Conservation (phyloP, 2,888 invertebrate genomes). For the Metacarcinus magister region DNA sequence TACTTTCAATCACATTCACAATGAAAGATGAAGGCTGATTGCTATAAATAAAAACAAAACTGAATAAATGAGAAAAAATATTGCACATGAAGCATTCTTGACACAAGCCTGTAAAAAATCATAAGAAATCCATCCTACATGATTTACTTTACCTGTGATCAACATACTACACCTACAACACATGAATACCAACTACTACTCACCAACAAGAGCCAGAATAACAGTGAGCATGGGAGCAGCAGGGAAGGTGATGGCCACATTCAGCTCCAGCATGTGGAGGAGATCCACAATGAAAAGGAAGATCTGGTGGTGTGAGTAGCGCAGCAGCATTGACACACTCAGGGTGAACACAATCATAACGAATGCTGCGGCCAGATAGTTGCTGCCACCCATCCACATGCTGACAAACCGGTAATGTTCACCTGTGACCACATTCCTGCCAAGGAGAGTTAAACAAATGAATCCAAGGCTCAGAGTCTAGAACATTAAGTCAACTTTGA, state of each 20-base stretch:
- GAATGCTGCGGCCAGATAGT: conserved; percentile 97
- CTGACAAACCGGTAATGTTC: conserved; percentile 99
- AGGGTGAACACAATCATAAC: conserved; percentile 97
- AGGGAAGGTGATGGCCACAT: conserved; percentile 96
- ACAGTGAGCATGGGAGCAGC: conserved; percentile 98
- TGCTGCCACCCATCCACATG: conserved; percentile 97
- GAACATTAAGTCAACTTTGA: neutral
- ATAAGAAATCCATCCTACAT: neutral
- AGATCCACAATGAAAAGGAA: conserved; percentile 99
- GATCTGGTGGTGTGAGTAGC: conserved; percentile 99
- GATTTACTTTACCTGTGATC: neutral
- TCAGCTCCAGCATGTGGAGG: conserved; percentile 98
- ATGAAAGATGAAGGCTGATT: neutral
- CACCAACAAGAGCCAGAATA: conserved; percentile 98
- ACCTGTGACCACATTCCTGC: conserved; percentile 97
- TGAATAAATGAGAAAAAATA: neutral
- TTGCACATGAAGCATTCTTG: neutral
- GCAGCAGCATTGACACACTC: conserved; percentile 87
- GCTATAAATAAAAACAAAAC: neutral
- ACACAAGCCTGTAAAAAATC: neutral
- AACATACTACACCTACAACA: neutral
- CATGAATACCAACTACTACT: conserved; percentile 85
- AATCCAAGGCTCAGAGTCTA: neutral
- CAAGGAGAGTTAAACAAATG: conserved; percentile 83
- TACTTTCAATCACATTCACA: too few relatives aligned